Base-by-base conservation (phyloP, 2,113 vertebrate genomes). In the Myrmecophaga tridactyla region DNA sequence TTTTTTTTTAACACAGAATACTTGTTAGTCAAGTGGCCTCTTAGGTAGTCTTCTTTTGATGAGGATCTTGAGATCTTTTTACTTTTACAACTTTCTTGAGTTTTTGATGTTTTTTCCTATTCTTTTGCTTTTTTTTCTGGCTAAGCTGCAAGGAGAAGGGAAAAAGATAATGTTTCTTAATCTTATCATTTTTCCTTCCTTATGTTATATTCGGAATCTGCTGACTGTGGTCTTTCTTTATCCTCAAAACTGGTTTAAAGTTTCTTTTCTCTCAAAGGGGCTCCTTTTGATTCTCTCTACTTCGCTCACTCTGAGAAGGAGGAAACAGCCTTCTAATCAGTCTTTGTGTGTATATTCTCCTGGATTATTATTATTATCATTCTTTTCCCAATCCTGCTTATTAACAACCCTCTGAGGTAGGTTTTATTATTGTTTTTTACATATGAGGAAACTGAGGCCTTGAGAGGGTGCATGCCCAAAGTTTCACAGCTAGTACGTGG, bases 111-210 rank as follows among this genome's bases (percentile, higher is more conserved):
- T 92, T 97, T 77, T 65, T 67, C 29, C 62, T 69, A 86, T 84
- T 95, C 75, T 76, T 96, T 72, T 86, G 85, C 75, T 86, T 95
- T 60, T 97, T 95, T 63, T 95, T 95, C 91, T 89, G 83, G 67
- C 27, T 95, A 53, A 39, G 12, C 95, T 97, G 83, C 60, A 46
- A 90, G n/a, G 34, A 92, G 39, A 86, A 31, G 5, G 23, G 21
- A 7, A 27, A 23, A 67, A 36, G 65, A 60, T 29, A 85, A 41
- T 70, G n/a, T 77, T 92, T 90, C 23, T 51, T 46, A 62, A 73
- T 83, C 31, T 90, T 87, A 89, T 21, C 17, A n/a, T 58, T 75
- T 89, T 81, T 43, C 39, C 25, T 89, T 92, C 31, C 12, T 36
- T 82, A 58, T 36, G 82, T 56, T 90, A 41, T 60, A 76, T 58